A percentile compares a stretch with the other conserved stretches of the same genome.
phyloP scores from a whole-genome alignment of 1,140 invertebrate genomes.

The Rhizoglyphus robini region DNA sequence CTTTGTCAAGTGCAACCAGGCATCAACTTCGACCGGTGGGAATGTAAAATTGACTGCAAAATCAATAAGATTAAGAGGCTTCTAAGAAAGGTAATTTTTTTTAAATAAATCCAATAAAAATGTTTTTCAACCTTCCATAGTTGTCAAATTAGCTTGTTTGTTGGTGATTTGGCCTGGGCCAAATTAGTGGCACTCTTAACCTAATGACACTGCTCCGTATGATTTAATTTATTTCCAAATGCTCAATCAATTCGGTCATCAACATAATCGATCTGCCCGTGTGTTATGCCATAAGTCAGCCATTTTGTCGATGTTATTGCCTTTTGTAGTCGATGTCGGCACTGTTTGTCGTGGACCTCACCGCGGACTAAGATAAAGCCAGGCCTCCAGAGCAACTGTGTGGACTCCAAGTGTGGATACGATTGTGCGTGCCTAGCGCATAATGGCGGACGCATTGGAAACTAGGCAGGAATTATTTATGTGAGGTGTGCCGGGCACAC shows the following conservation, averaged over 20 bases:
- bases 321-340: too few species aligned
- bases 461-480: neutral
- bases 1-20: too few species aligned
- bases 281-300: constrained; percentile 4
- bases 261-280: neutral
- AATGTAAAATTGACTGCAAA: too few species aligned
- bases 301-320: neutral
- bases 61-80: too few species aligned
- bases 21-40: too few species aligned
- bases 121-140: too few species aligned
- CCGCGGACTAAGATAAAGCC: too few species aligned
- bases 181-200: neutral
- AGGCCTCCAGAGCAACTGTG: too few species aligned
- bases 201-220: constrained; percentile 2
- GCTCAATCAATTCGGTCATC: neutral
- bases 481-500: neutral
- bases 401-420: too few species aligned
- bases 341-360: too few species aligned
- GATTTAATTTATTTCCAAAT: neutral
- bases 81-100: too few species aligned
- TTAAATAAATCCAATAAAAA: too few species aligned
- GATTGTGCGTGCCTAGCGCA: neutral
- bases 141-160: constrained; percentile 18
- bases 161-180: neutral
- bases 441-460: neutral